Percentiles rank a stretch among this genome's conserved stretches.
Conservation (phyloP, 2,888 invertebrate species). For the Beris chalybata region DNA sequence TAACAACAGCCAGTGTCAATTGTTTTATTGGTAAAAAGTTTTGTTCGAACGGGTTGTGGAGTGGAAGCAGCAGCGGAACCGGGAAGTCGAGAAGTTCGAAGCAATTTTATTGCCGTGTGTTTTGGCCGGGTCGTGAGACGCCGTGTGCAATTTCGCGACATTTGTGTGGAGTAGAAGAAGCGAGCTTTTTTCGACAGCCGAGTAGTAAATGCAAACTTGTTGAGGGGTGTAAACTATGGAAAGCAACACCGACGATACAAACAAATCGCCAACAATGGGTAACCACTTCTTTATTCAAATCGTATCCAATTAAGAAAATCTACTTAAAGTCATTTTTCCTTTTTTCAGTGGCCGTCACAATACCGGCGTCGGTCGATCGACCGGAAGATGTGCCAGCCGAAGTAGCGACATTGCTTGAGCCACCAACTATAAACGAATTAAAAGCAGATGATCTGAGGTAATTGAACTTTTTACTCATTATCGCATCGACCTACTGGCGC, state of each 20-base stretch:
- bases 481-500: too few relatives aligned
- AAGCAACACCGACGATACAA: slow-evolving; percentile 15
- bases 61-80: too few relatives aligned
- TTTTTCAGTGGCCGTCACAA: not conserved
- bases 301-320: too few relatives aligned
- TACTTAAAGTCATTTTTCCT: not conserved
- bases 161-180: slow-evolving; percentile 13
- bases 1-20: too few relatives aligned
- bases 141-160: slow-evolving; percentile 21
- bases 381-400: not conserved
- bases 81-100: too few relatives aligned
- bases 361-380: not conserved
- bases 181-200: not conserved
- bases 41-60: too few relatives aligned
- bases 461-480: slow-evolving; percentile 14
- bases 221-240: slow-evolving; percentile 8
- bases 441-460: slow-evolving; percentile 12
- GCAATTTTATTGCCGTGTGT: too few relatives aligned
- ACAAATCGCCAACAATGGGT: slow-evolving; percentile 15
- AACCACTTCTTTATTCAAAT: too few relatives aligned
- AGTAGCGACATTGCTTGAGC: not conserved
- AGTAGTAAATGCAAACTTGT: slow-evolving; percentile 3
- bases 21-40: too few relatives aligned
- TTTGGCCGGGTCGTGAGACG: not conserved
- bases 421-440: not conserved